phyloP scores from a whole-genome alignment of 1,140 invertebrate species.

The Pachyrhynchus sulphureomaculatus region DNA sequence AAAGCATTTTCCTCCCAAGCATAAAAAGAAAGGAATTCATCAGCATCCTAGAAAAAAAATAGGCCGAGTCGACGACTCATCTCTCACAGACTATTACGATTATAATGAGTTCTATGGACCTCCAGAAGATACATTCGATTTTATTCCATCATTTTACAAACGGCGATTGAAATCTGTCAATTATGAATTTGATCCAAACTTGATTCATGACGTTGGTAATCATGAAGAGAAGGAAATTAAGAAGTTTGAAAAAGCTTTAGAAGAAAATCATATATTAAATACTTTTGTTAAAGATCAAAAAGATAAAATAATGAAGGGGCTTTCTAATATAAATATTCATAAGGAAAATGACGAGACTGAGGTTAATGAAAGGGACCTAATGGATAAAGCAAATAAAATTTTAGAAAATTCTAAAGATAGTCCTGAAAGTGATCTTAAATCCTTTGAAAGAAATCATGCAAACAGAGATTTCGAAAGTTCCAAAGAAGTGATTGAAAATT shows the following conservation, averaged over 20 bases:
- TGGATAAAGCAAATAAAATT: too few relatives aligned
- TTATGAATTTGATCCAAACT: slow-evolving; percentile 17
- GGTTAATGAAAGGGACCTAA: too few relatives aligned
- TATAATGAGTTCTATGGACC: background rate
- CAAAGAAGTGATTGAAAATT: too few relatives aligned
- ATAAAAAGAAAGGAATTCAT: slow-evolving; percentile 1
- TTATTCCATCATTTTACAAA: slow-evolving; percentile 9
- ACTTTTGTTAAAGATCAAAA: background rate
- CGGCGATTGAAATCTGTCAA: slow-evolving; percentile 23
- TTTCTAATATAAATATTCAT: too few relatives aligned
- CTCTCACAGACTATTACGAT: background rate
- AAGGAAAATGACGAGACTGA: too few relatives aligned
- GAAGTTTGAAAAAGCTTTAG: background rate
- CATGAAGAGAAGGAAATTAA: slow-evolving; percentile 1
- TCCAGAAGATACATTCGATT: slow-evolving; percentile 10
- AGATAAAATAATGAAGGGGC: too few relatives aligned
- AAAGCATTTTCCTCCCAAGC: slow-evolving; percentile 8
- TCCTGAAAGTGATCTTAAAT: too few relatives aligned
- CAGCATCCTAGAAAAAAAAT: slow-evolving; percentile 8
- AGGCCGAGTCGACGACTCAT: background rate
- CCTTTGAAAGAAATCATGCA: too few relatives aligned
- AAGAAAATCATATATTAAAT: background rate
- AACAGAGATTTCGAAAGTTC: too few relatives aligned
- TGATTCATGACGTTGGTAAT: slow-evolving; percentile 8
- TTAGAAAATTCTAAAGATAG: too few relatives aligned